phyloP scores from a whole-genome alignment of 2,113 vertebrate species.

The Tetrax tetrax region DNA sequence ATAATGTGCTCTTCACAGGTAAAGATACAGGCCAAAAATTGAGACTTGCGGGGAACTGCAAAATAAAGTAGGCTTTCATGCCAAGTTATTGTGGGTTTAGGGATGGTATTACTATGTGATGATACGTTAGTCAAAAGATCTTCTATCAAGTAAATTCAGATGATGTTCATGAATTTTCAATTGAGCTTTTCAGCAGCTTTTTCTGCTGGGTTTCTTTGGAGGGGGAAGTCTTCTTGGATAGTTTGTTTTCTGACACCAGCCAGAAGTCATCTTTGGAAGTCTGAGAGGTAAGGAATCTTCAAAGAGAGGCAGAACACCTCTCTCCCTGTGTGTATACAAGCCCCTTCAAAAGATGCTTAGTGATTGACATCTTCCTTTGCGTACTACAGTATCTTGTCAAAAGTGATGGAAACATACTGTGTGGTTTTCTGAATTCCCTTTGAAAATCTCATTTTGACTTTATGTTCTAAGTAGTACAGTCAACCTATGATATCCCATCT shows the following conservation, averaged over 20 bases:
- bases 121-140: background rate
- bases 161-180: background rate
- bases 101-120: background rate
- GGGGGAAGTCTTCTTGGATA: background rate
- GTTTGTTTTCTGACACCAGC: background rate
- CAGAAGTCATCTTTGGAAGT: background rate
- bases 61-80: background rate
- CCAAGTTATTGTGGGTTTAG: background rate
- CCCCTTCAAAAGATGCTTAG: background rate
- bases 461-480: background rate
- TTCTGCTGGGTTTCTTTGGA: background rate
- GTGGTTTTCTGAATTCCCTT: background rate
- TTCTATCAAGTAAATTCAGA: background rate
- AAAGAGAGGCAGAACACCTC: background rate
- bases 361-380: background rate
- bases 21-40: background rate
- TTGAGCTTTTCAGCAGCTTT: background rate
- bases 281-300: background rate
- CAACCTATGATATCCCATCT: background rate
- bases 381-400: background rate
- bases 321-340: background rate
- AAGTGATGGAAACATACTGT: background rate
- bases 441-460: background rate
- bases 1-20: background rate
- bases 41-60: background rate